A percentile compares a stretch with the other conserved stretches of the same genome.
These are phyloP conservation scores for Tribolium castaneum DNA, from an alignment of 1,140 invertebrate genomes.

Conservation along the genomic window DNA sequence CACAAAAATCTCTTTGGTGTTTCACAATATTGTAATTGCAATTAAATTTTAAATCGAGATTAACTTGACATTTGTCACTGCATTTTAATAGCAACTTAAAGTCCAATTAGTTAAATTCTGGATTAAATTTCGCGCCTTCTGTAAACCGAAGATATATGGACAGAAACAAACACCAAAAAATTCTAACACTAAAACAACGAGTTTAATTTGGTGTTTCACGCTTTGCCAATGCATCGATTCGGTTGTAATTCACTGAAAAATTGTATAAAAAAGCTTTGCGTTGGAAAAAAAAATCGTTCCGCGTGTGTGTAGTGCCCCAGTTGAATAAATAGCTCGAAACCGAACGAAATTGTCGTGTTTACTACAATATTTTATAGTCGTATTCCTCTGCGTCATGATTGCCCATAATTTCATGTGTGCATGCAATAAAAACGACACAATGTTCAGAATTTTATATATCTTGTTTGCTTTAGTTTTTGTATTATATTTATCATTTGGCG, in stretches of 20 bases:
- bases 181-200: too few species aligned
- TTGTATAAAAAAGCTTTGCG: background rate
- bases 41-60: too few species aligned
- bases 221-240: too few species aligned
- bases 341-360: constrained; percentile 39
- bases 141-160: too few species aligned
- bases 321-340: constrained; percentile 16
- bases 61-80: too few species aligned
- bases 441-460: constrained; percentile 48
- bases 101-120: too few species aligned
- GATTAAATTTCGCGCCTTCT: too few species aligned
- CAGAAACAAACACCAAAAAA: too few species aligned
- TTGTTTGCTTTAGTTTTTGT: constrained; percentile 46
- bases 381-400: constrained; percentile 47
- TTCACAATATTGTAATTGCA: too few species aligned
- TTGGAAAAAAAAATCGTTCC: constrained; percentile 3
- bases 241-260: background rate
- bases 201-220: too few species aligned
- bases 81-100: too few species aligned
- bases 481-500: constrained; percentile 40
- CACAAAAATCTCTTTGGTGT: too few species aligned
- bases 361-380: constrained; percentile 45
- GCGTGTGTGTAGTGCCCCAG: constrained; percentile 2
- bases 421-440: constrained; percentile 47
- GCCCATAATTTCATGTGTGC: constrained; percentile 48